Conservation (phyloP, 2,797 vertebrate species). For the Calcarius lapponicus region DNA sequence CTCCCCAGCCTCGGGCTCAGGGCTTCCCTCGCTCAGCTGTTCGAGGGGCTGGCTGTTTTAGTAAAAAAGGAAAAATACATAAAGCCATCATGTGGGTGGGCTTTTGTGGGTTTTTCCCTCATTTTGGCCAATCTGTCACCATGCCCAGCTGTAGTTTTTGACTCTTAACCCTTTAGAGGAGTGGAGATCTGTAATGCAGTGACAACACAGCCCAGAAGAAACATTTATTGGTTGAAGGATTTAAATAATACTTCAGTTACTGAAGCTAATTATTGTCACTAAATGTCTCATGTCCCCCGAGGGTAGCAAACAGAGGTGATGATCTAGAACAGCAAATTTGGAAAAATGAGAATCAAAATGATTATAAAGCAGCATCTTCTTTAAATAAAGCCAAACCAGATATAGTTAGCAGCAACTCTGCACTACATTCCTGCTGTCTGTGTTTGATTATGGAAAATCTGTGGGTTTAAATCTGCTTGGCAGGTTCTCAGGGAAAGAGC, state of each 20-base stretch:
- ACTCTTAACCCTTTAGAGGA: not conserved
- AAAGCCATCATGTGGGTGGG: not conserved
- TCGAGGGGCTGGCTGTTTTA: not conserved
- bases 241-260: not conserved
- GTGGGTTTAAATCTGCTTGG: fast-evolving
- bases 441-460: not conserved
- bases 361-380: not conserved
- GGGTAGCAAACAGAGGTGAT: not conserved
- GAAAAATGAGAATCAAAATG: not conserved
- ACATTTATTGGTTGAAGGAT: not conserved
- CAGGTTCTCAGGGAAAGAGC: not conserved
- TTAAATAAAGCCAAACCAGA: not conserved
- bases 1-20: not conserved
- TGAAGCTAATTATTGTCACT: not conserved
- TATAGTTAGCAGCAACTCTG: not conserved
- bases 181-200: not conserved
- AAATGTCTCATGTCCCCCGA: fast-evolving
- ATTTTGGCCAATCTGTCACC: not conserved
- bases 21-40: not conserved
- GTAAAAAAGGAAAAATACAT: not conserved
- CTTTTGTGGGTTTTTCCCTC: fast-evolving
- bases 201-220: not conserved
- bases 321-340: not conserved
- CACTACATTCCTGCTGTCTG: not conserved
- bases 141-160: not conserved